Evolutionary conservation across 2,888 invertebrate species (phyloP).

Genomic region (Aphodius granarius): DNA sequence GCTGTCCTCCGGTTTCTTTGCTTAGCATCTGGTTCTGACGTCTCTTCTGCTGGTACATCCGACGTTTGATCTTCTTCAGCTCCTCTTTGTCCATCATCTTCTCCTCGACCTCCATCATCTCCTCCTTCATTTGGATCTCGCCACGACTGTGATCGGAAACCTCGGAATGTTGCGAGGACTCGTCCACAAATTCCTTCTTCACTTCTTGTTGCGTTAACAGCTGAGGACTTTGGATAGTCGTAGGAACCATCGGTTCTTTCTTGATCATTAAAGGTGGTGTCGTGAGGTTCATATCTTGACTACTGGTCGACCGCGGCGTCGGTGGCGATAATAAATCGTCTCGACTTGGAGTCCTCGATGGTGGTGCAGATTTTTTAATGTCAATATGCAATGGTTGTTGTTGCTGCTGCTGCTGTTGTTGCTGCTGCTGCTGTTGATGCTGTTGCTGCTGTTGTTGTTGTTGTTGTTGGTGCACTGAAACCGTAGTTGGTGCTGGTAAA

Average conservation of each 20-base stretch:
- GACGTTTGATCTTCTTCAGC: conserved; percentile 53
- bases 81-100: conserved; percentile 52
- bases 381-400: conserved; percentile 52
- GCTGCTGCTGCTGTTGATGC: conserved; percentile 46
- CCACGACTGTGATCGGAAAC: conserved; percentile 63
- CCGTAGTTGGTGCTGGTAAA: conserved; percentile 22
- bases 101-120: conserved; percentile 52
- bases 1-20: conserved; percentile 75
- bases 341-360: conserved; percentile 53
- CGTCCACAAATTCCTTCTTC: conserved; percentile 68
- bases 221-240: conserved; percentile 56
- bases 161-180: conserved; percentile 67
- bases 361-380: conserved; percentile 54
- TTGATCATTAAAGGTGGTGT: conserved; percentile 56
- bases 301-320: conserved; percentile 50
- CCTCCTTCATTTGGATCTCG: conserved; percentile 62
- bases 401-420: conserved; percentile 43
- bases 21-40: conserved; percentile 71
- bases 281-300: conserved; percentile 52
- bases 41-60: conserved; percentile 74
- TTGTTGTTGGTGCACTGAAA: conserved; percentile 25
- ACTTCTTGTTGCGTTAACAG: conserved; percentile 64
- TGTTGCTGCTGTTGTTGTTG: conserved; percentile 33
- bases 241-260: conserved; percentile 56
- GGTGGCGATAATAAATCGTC: conserved; percentile 52